Base-by-base conservation (phyloP, 1,140 invertebrate genomes). In the Zaprionus vittiger region DNA sequence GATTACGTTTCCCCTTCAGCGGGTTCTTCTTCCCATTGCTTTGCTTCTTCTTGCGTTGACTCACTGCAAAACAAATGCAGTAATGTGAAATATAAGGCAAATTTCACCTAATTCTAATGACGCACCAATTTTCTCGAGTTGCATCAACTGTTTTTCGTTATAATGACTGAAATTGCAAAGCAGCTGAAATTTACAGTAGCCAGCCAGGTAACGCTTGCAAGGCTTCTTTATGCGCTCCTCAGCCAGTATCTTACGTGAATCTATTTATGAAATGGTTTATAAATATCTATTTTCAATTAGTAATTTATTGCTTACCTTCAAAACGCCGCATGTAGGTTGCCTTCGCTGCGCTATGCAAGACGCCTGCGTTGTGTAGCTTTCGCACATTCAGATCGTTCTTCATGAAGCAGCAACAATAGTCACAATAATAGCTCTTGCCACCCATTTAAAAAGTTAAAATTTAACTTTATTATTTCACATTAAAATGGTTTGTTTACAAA, bases 351-450 rank as follows among this genome's bases (percentile, higher is more conserved):
- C 80, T 83, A 65, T 92, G 91, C 6, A 64, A 17, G 15, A 87
- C 65, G 4, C 91, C 91, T 11, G 67, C 67, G 28, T 92, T 91
- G 57, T 92, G 91, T 3, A 73, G 57, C 74, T 92, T 92, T 0
- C 91, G 81, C 15, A 92, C 85, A 71, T 87, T 92, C 6, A 91
- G 12, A 59, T 92, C 89, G 41, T 92, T 92, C 67, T 91, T 92
- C 70, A 92, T 80, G 59, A 72, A 92, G 31, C 91, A 92, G 38
- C 74, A 72, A 44, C 91, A 92, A 52, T 92, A 92, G 60, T 92
- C 85, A 37, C 91, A 92, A 63, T 65, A 92, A 71, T 91, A 92
- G 57, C 90, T 92, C 73, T 91, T 92, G 5, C 86, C 91, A 9
- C 89, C 91, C 83, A 91, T 92, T 77, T 54, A 28, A 20, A 15